These are phyloP conservation scores for Sminthurinus signatus DNA, from an alignment of 1,140 invertebrate genomes.

Conservation along the genomic window DNA sequence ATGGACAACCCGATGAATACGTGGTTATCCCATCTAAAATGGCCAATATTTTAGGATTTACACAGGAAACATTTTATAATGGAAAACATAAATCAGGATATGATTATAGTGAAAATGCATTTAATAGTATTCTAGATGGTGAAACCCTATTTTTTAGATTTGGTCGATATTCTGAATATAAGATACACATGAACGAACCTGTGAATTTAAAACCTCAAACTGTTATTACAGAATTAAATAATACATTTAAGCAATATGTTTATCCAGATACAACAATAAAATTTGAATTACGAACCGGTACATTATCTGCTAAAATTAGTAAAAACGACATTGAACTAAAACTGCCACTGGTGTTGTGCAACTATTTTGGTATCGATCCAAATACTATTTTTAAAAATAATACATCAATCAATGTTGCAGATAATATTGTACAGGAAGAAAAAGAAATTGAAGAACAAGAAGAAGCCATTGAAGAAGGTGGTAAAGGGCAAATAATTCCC, in stretches of 20 bases:
- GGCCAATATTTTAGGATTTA: too few relatives aligned
- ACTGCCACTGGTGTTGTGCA: background rate
- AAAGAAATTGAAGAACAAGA: background rate
- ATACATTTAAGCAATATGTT: background rate
- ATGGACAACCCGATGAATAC: too few relatives aligned
- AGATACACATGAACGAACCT: too few relatives aligned
- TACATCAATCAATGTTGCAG: background rate
- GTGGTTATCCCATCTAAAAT: too few relatives aligned
- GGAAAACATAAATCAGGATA: too few relatives aligned
- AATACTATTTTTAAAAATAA: background rate
- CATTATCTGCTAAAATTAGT: background rate
- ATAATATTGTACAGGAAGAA: background rate
- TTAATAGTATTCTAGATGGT: too few relatives aligned
- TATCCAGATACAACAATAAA: background rate
- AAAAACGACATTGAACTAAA: background rate
- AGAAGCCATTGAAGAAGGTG: background rate
- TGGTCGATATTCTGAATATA: too few relatives aligned
- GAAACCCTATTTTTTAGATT: too few relatives aligned
- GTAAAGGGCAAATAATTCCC: background rate
- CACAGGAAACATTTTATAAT: too few relatives aligned
- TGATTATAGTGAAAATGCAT: too few relatives aligned
- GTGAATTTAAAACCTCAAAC: too few relatives aligned
- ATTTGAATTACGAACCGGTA: background rate
- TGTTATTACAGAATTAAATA: background rate
- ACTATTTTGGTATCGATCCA: background rate